Base-by-base conservation (phyloP, 2,113 vertebrate species). In the Alligator sinensis region DNA sequence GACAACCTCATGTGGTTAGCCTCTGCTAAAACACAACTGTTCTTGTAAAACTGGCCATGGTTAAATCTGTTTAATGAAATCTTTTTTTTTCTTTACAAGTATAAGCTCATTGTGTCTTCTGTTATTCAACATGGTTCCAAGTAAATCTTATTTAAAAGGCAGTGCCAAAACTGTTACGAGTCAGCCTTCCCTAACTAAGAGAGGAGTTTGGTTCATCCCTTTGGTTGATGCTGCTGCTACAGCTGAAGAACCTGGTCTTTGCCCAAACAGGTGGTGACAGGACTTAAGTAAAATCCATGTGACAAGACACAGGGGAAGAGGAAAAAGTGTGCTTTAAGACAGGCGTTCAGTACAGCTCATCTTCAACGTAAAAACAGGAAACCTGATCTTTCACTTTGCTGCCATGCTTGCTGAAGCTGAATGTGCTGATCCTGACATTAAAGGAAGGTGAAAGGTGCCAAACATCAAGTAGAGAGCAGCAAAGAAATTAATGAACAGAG, bases 51-150 rank as follows among this genome's bases (percentile, higher is more conserved):
- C 30, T 38, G 34, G 34, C 21, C 34, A 24, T 11, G 38, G 18
- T 47, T 74, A 30, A 47, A 30, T 25, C 66, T 70, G 66, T 21
- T 38, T 25, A 47, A 15, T 24, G 22, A 30, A 47, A 47, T 24
- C 30, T 72, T 72, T 47, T 47, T 72, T 62, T 34, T 72, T 22
- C 21, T 72, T 34, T 72, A 72, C 30, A 34, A 91, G 92, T 78
- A 92, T 18, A 91, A 85, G 84, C 82, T 95, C 63, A 77, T 91
- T 91, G 85, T 60, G 92, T 83, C 90, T 84, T 61, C 54, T 28
- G 64, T 75, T 91, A 94, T 94, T 95, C 80, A 94, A 85, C 74
- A 84, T 27, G 85, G 84, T 82, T 90, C 82, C 60, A 91, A 25
- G 25, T n/a, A 89, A 95, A 93, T 77, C 80, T 82, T 89, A 38